Conservation (phyloP, 2,888 invertebrate species). For the Rhamnusium bicolor region DNA sequence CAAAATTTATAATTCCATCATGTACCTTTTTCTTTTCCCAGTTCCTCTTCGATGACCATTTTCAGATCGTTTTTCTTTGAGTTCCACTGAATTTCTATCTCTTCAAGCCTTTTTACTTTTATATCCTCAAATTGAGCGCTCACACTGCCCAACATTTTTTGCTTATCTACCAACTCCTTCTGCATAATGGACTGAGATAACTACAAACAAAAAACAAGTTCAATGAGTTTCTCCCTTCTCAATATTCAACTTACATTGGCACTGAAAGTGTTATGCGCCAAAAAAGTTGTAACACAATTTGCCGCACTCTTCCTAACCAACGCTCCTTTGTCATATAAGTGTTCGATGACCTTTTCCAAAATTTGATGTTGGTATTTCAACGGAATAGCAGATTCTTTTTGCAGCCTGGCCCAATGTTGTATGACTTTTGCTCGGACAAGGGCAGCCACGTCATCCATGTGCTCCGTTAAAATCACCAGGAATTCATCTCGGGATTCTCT, state of each 20-base stretch:
- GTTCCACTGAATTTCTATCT: constrained; percentile 72
- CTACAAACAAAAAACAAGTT: constrained; percentile 63
- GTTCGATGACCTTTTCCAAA: constrained; percentile 78
- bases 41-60: constrained; percentile 72
- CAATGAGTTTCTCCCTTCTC: too few species aligned
- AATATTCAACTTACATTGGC: constrained; percentile 74
- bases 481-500: constrained; percentile 80
- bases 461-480: constrained; percentile 84
- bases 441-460: constrained; percentile 88
- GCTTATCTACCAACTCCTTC: constrained; percentile 76
- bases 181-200: constrained; percentile 71
- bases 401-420: constrained; percentile 79
- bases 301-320: constrained; percentile 89
- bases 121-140: constrained; percentile 77
- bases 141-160: constrained; percentile 54
- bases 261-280: constrained; percentile 91
- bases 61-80: constrained; percentile 73
- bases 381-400: constrained; percentile 86
- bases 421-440: constrained; percentile 87
- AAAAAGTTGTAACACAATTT: constrained; percentile 82
- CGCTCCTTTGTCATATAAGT: constrained; percentile 88
- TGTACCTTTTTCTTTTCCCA: constrained; percentile 66
- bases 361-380: constrained; percentile 80
- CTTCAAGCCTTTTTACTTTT: constrained; percentile 69
- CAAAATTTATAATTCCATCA: constrained; percentile 8